These are phyloP conservation scores for Callorhinus ursinus DNA, from an alignment of 2,113 vertebrate species.

Conservation along the genomic window DNA sequence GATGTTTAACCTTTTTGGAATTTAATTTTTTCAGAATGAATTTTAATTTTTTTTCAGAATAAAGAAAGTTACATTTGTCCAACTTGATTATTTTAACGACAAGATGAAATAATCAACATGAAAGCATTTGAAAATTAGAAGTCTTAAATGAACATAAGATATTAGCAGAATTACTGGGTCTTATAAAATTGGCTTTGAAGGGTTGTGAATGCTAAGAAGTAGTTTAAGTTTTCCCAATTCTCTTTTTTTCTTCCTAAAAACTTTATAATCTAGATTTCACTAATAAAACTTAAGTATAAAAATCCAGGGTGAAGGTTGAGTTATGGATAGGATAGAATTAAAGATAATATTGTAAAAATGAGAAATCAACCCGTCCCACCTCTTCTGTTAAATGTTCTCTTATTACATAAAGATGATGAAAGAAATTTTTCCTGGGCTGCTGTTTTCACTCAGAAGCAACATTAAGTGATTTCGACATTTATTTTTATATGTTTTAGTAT, in stretches of 20 bases:
- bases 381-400: neutral
- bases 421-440: neutral
- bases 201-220: neutral
- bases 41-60: neutral
- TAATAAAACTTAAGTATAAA: neutral
- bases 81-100: neutral
- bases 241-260: neutral
- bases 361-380: neutral
- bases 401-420: neutral
- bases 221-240: neutral
- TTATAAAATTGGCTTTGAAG: constrained; percentile 1
- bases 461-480: constrained; percentile 26
- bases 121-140: constrained; percentile 23
- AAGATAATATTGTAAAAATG: neutral
- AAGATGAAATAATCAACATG: neutral
- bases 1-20: neutral
- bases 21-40: neutral
- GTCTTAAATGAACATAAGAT: neutral
- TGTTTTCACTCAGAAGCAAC: constrained; percentile 32
- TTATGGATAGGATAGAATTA: neutral
- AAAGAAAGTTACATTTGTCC: neutral
- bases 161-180: neutral
- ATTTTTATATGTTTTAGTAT: constrained; percentile 55
- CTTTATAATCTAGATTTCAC: neutral
- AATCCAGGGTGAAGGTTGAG: neutral